Percentiles rank a stretch among this genome's conserved stretches.
Conservation (phyloP, 2,113 vertebrate genomes). For the Ondatra zibethicus region DNA sequence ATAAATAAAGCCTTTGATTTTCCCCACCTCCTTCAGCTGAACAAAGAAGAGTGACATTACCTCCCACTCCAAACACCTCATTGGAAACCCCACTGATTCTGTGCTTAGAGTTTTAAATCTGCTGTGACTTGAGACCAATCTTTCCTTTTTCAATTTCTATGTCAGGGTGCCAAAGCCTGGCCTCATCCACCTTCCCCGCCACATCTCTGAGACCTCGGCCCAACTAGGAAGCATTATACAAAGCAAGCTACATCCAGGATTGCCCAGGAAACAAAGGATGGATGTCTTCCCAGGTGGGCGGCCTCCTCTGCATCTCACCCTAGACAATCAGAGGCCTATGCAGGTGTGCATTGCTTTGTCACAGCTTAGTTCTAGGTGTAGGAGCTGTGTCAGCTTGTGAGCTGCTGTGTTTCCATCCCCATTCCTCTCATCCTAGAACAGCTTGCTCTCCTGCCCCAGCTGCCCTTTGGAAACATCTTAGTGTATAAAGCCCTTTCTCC, state of each 20-base stretch:
- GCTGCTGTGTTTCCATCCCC: constrained; percentile 60
- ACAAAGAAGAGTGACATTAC: constrained; percentile 30
- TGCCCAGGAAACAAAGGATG: background rate
- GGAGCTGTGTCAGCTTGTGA: background rate
- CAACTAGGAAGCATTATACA: background rate
- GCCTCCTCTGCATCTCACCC: background rate
- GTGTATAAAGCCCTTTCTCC: constrained; percentile 21
- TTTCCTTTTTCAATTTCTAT: constrained; percentile 24
- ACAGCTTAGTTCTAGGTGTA: constrained; percentile 53
- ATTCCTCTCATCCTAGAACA: constrained; percentile 66
- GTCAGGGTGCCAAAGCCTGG: background rate
- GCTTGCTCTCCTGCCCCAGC: constrained; percentile 42
- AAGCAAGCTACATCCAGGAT: background rate
- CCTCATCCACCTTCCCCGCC: background rate
- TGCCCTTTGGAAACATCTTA: constrained; percentile 75
- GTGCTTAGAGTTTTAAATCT: constrained; percentile 45
- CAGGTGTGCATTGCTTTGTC: background rate
- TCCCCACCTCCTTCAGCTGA: background rate
- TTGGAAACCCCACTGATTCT: constrained; percentile 36
- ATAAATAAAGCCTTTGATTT: constrained; percentile 57
- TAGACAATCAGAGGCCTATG: background rate
- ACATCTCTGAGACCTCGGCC: background rate
- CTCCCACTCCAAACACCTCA: constrained; percentile 52
- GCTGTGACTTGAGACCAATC: constrained; percentile 25
- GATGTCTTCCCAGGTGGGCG: background rate